Base-by-base conservation (phyloP, 2,888 invertebrate genomes). In the Coleophora flavipennella region DNA sequence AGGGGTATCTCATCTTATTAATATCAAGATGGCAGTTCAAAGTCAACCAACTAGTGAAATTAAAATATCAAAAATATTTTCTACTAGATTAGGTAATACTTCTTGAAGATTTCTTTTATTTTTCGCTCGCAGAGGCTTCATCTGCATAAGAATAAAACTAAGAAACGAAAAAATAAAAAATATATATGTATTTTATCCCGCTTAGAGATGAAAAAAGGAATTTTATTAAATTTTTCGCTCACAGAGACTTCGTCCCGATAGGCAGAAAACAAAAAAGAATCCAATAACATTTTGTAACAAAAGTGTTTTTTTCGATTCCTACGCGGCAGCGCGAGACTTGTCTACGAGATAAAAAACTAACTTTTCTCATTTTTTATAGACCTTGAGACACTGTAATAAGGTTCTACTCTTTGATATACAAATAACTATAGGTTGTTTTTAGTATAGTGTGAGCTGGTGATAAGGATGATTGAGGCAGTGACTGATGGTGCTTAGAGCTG, bases 401-500 rank as follows among this genome's bases (percentile, higher is more conserved):
- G 42, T 28, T 31, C 31, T 13, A 26, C 31, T 7, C n/a, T 11
- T 36, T 36, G 36, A 33, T 36, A 36, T 36, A 31, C 36, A 20
- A 36, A 36, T 36, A 34, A 31, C 37, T 44, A 38, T 48, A 42
- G 49, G 51, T 4, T 20, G 51, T 48, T 51, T 61, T 59, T 62
- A 62, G 54, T 54, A 6, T 20, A 20, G 55, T 55, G 57, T 56
- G 50, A 50, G 56, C 47, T 41, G 44, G 51, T 59, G 73, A 74
- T 72, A 71, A 72, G 69, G 56, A 63, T 67, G 69, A 71, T 72
- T 67, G 65, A 56, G 61, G 57, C 59, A 58, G 67, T 74, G 74
- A 74, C 62, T 69, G 66, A 73, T 72, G 74, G 65, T 63, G 61
- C 49, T 45, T 50, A 49, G 41, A 44, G 36, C 37, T 32, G 56